Percentiles rank a stretch among this genome's conserved stretches.
Conservation (phyloP, 2,888 invertebrate species). For the Nipponacmea schrenckii region DNA sequence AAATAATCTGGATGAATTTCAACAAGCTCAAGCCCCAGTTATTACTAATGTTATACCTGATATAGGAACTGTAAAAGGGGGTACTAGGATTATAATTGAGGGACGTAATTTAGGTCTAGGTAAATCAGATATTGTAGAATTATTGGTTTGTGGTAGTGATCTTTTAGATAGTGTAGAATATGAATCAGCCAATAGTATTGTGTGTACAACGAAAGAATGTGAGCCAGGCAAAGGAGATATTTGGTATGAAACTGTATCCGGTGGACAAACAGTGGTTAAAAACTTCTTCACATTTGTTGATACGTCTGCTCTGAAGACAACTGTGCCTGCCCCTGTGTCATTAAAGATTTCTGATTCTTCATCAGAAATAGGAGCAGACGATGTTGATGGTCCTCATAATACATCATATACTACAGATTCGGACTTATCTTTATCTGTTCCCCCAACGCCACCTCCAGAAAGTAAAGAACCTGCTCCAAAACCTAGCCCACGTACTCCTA, state of each 20-base stretch:
- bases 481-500: constrained; percentile 12
- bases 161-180: constrained; percentile 59
- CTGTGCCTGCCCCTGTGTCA: constrained; percentile 3
- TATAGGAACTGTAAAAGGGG: constrained; percentile 54
- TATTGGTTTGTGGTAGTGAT: constrained; percentile 61
- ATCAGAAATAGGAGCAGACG: neutral
- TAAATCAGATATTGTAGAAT: constrained; percentile 59
- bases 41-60: constrained; percentile 58
- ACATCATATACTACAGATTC: constrained; percentile 30
- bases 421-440: constrained; percentile 8
- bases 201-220: constrained; percentile 58
- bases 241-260: constrained; percentile 60
- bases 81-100: constrained; percentile 56
- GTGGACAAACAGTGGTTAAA: constrained; percentile 56
- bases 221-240: constrained; percentile 56
- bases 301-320: constrained; percentile 25
- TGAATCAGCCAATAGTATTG: constrained; percentile 54
- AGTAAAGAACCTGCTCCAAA: constrained; percentile 1
- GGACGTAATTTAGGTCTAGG: constrained; percentile 61
- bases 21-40: constrained; percentile 47
- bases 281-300: constrained; percentile 52
- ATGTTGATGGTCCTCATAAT: constrained; percentile 20
- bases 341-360: neutral
- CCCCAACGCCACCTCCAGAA: constrained; percentile 9
- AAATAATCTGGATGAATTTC: constrained; percentile 39